Conservation (phyloP, 1,140 invertebrate genomes). For the Lepidurus packardi region DNA sequence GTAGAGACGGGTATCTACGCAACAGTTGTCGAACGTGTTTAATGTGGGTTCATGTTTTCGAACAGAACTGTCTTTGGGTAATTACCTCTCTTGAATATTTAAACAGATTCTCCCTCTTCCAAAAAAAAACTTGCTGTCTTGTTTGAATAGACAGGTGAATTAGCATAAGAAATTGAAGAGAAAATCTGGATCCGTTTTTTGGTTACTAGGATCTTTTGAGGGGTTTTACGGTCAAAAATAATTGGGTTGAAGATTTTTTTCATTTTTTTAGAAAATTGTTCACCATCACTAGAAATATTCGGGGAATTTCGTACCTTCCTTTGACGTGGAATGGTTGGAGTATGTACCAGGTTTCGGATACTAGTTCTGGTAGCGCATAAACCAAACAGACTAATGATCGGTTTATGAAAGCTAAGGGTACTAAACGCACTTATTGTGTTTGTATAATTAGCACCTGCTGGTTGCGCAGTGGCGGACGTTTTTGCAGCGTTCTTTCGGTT, state of each 20-base stretch:
- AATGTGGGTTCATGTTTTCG: neutral
- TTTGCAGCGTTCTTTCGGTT: too few species aligned
- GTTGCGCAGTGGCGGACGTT: too few species aligned
- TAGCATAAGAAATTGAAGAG: too few species aligned
- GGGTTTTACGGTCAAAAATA: too few species aligned
- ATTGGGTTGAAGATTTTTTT: too few species aligned
- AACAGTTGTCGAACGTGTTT: slow-evolving; percentile 9
- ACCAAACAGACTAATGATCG: neutral
- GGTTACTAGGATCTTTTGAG: too few species aligned
- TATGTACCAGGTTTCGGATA: neutral
- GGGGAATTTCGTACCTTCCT: too few species aligned
- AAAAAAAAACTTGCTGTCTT: neutral
- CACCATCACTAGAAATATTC: too few species aligned
- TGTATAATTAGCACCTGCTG: neutral
- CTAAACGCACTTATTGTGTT: neutral
- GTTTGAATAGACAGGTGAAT: too few species aligned
- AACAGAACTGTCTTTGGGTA: neutral
- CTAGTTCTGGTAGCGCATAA: neutral
- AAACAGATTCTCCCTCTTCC: neutral
- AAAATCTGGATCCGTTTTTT: too few species aligned
- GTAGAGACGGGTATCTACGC: neutral
- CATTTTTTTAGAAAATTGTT: too few species aligned
- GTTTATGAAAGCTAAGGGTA: neutral
- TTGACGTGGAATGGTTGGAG: neutral
- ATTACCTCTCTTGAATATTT: neutral